Percentiles rank a stretch among this genome's conserved stretches.
Conservation (phyloP, 2,113 vertebrate species). For the Cheilinus undulatus region DNA sequence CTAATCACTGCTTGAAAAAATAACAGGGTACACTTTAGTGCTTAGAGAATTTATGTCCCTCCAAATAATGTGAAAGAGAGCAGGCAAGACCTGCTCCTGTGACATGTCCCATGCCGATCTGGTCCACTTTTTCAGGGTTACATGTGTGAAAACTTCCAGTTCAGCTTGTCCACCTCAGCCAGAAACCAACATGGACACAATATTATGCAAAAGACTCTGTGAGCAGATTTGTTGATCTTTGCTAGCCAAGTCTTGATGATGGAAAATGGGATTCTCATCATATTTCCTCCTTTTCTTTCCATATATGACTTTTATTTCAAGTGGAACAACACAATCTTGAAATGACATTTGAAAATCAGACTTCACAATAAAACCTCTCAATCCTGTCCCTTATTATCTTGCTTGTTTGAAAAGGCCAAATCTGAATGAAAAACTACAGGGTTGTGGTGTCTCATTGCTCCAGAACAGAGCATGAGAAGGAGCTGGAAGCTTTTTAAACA, state of each 20-base stretch:
- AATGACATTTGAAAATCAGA: conserved; percentile 37
- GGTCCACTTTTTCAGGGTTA: too few relatives aligned
- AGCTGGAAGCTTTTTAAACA: conserved; percentile 58
- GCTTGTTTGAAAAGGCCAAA: conserved; percentile 52
- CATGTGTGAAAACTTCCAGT: conserved; percentile 22
- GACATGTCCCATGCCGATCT: too few relatives aligned
- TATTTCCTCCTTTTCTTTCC: conserved; percentile 20
- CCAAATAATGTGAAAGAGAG: too few relatives aligned
- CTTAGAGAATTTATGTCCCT: too few relatives aligned
- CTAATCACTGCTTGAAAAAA: conserved; percentile 33
- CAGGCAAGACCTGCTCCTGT: too few relatives aligned
- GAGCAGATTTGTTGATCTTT: conserved; percentile 33
- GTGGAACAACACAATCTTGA: conserved; percentile 41
- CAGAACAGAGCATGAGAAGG: conserved; percentile 52
- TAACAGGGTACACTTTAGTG: conserved; percentile 5
- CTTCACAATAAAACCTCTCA: conserved; percentile 29
- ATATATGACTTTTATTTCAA: conserved; percentile 41
- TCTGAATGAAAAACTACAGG: conserved; percentile 58
- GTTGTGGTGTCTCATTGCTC: conserved; percentile 25
- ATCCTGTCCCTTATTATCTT: conserved; percentile 44
- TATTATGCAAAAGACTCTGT: conserved; percentile 22
- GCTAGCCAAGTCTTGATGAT: conserved; percentile 37
- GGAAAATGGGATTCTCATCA: conserved; percentile 41
- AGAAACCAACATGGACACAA: conserved; percentile 19
- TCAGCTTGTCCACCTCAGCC: conserved; percentile 26